Evolutionary conservation across 2,797 vertebrate genomes (phyloP), one percentile per base, ranked within the genome.

Genomic region (Neoniphon sammara): DNA sequence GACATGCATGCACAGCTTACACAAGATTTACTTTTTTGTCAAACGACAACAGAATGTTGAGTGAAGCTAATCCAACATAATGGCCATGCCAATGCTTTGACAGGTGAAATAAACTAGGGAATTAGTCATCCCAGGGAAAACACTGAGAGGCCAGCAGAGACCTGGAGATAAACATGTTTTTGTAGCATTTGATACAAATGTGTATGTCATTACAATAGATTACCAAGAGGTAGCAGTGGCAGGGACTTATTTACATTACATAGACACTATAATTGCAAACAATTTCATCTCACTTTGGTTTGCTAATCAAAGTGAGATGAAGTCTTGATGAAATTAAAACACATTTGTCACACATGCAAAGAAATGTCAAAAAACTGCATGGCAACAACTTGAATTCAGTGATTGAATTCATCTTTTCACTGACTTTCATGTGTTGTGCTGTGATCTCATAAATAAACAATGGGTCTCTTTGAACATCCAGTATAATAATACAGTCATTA

Each of bases 1-100:
- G 82, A 87, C 82, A 83, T 82, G 79, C 79, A 55, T 73, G 66
- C 86, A 42, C 62, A 57, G 80, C 75, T 87, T 80, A 77, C 75
- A 73, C 47, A 69, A 83, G 83, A 85, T 88, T 88, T 72, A 82
- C 73, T 66, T 88, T 84, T 86, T 57, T 75, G 86, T 90, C 82
- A 85, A 77, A 79, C 56, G 17, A 85, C 79, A 81, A 79, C 73
- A 80, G 85, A 82, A 76, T 79, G 88, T 82, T 86, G 85, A 89
- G 80, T 79, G 83, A 89, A 81, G 74, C 80, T 83, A 85, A 88
- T 89, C 75, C 73, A 81, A 70, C 85, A 74, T 85, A 83, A 84
- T 75, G 80, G 77, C 58, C 49, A 77, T 66, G 74, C 55, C 77
- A 49, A 59, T n/a, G 44, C 36, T 77, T 80, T 88, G 88, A 86